Evolutionary conservation across 2,888 invertebrate genomes (phyloP).

Genomic region (Tetanocera ferruginea): DNA sequence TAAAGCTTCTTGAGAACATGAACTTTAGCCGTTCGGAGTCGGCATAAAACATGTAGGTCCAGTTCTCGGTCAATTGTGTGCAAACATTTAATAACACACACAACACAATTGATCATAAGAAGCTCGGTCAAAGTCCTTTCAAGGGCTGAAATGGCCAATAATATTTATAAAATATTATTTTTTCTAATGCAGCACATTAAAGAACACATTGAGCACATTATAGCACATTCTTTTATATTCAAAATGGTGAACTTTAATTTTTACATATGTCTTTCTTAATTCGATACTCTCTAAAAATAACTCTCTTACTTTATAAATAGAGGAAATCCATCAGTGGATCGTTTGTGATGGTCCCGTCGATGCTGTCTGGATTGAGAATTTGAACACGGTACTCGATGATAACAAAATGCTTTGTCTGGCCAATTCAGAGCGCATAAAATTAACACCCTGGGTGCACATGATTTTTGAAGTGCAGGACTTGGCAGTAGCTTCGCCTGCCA

Average conservation of each 20-base stretch:
- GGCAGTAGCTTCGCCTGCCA: conserved; percentile 91
- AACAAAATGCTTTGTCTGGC: conserved; percentile 94
- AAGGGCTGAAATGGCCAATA: too few relatives aligned
- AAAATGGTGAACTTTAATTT: too few relatives aligned
- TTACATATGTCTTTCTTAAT: neutral
- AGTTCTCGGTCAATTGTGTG: too few relatives aligned
- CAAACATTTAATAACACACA: too few relatives aligned
- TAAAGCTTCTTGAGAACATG: too few relatives aligned
- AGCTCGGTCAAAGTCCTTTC: too few relatives aligned
- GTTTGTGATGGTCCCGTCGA: conserved; percentile 94
- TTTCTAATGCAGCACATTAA: neutral
- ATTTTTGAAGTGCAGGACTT: conserved; percentile 88
- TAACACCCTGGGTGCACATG: conserved; percentile 91
- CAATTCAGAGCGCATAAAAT: conserved; percentile 90
- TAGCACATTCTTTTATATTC: neutral
- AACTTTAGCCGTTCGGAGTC: too few relatives aligned
- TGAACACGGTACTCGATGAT: conserved; percentile 93
- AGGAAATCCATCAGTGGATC: conserved; percentile 88
- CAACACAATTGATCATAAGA: too few relatives aligned
- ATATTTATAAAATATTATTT: too few relatives aligned
- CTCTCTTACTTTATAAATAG: conserved; percentile 48
- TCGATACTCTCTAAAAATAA: neutral
- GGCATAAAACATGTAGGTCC: too few relatives aligned
- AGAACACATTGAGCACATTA: neutral
- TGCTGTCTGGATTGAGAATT: conserved; percentile 94